Evolutionary conservation across 2,888 invertebrate species (phyloP).

Genomic region (Drosophila subsilvestris): DNA sequence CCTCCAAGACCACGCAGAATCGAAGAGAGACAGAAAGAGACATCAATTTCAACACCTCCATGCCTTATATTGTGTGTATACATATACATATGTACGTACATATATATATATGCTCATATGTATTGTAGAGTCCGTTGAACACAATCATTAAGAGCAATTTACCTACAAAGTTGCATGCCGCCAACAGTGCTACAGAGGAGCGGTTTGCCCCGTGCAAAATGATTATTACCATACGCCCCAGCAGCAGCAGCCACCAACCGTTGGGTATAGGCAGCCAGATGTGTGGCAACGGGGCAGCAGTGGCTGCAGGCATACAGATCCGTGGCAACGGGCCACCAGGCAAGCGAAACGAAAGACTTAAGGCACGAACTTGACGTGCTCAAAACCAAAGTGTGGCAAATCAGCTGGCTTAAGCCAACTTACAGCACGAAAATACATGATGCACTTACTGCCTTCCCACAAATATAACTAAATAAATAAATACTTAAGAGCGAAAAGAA

Average conservation of each 20-base stretch:
- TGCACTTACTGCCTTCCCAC: conserved; percentile 15
- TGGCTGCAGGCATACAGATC: conserved; percentile 6
- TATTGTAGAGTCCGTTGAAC: conserved; percentile 75
- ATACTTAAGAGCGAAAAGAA: conserved; percentile 38
- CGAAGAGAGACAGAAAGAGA: conserved; percentile 31
- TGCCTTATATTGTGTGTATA: conserved; percentile 12
- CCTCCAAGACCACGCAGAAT: conserved; percentile 34
- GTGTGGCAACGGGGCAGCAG: conserved; percentile 4
- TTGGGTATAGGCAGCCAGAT: conserved; percentile 9
- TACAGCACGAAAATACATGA: not conserved
- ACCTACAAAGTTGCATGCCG: conserved; percentile 78
- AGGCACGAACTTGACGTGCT: conserved; percentile 79
- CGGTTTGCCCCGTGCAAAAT: conserved; percentile 64
- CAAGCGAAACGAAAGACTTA: conserved; percentile 76
- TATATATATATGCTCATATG: conserved; percentile 45
- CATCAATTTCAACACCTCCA: conserved; percentile 70
- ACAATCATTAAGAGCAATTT: conserved; percentile 80
- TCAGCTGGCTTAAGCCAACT: conserved; percentile 42
- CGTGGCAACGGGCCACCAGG: conserved; percentile 67
- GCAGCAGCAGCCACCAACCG: conserved; percentile 17
- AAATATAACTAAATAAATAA: conserved; percentile 65
- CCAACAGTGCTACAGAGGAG: conserved; percentile 50
- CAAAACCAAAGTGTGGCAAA: conserved; percentile 76
- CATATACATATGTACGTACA: conserved; percentile 17
- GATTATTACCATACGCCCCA: conserved; percentile 76